Evolutionary conservation across 2,113 vertebrate genomes (phyloP).

Genomic region (Cariama cristata): DNA sequence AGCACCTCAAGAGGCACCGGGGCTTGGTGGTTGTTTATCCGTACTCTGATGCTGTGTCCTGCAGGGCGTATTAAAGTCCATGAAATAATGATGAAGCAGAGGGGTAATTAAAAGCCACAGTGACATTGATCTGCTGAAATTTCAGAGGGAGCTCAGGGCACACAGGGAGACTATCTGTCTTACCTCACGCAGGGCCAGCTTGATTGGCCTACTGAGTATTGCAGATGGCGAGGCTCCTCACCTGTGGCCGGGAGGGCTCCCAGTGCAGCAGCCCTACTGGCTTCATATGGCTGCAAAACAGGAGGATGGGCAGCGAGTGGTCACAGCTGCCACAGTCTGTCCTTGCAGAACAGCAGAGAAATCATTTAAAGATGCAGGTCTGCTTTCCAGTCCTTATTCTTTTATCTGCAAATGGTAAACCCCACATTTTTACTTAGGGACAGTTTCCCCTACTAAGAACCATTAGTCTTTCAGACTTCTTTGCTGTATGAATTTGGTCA

Average conservation of each 20-base stretch:
- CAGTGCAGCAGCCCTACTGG: slow-evolving; percentile 82
- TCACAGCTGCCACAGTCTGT: slow-evolving; percentile 61
- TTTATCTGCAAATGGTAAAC: neutral
- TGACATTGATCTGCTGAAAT: slow-evolving; percentile 89
- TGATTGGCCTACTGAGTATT: slow-evolving; percentile 94
- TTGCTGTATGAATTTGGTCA: neutral
- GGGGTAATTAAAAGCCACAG: slow-evolving; percentile 92
- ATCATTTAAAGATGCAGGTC: slow-evolving; percentile 48
- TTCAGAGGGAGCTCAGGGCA: slow-evolving; percentile 86
- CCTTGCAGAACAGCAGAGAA: neutral
- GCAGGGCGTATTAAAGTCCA: slow-evolving; percentile 86
- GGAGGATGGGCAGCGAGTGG: slow-evolving; percentile 31
- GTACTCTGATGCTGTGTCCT: slow-evolving; percentile 74
- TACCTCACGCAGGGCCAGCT: slow-evolving; percentile 83
- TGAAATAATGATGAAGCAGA: slow-evolving; percentile 95
- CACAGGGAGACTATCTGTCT: slow-evolving; percentile 78
- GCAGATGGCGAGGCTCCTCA: slow-evolving; percentile 84
- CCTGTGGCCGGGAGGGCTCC: slow-evolving; percentile 88
- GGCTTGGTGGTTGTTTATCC: slow-evolving; percentile 73
- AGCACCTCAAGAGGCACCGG: slow-evolving; percentile 5
- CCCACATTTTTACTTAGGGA: neutral
- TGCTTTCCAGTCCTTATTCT: neutral
- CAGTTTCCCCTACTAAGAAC: neutral
- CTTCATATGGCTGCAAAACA: slow-evolving; percentile 78
- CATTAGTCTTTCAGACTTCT: neutral